These are phyloP conservation scores for Patella caerulea DNA, from an alignment of 2,888 invertebrate genomes.

Conservation along the genomic window DNA sequence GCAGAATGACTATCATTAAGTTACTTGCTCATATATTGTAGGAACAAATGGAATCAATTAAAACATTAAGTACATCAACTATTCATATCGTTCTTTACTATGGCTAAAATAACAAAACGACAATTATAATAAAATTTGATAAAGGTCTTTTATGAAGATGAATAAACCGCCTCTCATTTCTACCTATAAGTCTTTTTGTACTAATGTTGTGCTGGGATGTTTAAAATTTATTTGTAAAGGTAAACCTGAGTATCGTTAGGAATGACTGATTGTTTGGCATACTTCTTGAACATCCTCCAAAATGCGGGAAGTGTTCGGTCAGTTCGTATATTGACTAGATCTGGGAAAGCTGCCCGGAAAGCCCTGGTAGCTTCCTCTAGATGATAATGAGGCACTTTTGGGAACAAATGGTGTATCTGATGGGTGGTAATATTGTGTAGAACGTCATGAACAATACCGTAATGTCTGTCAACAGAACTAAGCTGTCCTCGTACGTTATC, in stretches of 20 bases:
- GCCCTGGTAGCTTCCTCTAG: slow-evolving; percentile 59
- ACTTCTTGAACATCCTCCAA: slow-evolving; percentile 56
- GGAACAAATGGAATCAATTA: too few relatives aligned
- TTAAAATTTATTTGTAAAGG: slow-evolving; percentile 39
- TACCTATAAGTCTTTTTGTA: too few relatives aligned
- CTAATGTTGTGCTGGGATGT: background rate
- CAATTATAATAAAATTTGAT: background rate
- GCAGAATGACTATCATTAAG: too few relatives aligned
- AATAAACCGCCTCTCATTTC: too few relatives aligned
- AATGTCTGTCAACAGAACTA: slow-evolving; percentile 61
- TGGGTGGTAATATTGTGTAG: slow-evolving; percentile 63
- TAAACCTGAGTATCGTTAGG: slow-evolving; percentile 36
- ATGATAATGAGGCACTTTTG: slow-evolving; percentile 63
- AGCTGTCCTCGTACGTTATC: slow-evolving; percentile 63
- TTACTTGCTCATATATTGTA: too few relatives aligned
- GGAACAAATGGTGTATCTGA: slow-evolving; percentile 65
- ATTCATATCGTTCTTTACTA: too few relatives aligned
- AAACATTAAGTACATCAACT: too few relatives aligned
- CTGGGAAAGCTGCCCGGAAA: slow-evolving; percentile 56
- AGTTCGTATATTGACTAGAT: slow-evolving; percentile 51
- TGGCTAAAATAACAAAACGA: too few relatives aligned
- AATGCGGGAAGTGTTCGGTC: slow-evolving; percentile 58
- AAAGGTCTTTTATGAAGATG: too few relatives aligned
- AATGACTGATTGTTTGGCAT: slow-evolving; percentile 41
- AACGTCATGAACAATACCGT: slow-evolving; percentile 60